These are phyloP conservation scores for Drosophila littoralis DNA, from an alignment of 1,140 invertebrate species.

Conservation along the genomic window DNA sequence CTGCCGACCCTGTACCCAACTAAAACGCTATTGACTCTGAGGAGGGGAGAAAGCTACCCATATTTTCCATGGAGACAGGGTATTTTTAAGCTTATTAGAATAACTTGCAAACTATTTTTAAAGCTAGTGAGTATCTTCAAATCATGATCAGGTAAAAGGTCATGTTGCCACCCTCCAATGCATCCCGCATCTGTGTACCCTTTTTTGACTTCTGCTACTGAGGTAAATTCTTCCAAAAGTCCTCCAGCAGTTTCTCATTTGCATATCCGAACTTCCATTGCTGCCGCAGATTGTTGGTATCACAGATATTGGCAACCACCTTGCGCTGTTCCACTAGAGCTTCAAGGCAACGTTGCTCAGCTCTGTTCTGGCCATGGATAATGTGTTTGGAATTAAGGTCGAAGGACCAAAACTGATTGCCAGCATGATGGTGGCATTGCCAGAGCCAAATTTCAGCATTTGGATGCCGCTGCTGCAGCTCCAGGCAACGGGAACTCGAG, in stretches of 20 bases:
- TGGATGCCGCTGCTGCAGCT: conserved; percentile 89
- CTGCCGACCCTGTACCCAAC: no score
- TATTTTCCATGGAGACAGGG: no score
- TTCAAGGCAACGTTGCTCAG: conserved; percentile 53
- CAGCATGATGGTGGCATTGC: conserved; percentile 91
- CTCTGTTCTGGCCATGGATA: conserved; percentile 38
- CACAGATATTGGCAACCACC: conserved; percentile 42
- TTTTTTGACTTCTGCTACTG: background rate
- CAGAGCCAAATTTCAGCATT: conserved; percentile 91
- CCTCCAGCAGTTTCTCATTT: conserved; percentile 48
- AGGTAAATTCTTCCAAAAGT: conserved; percentile 52
- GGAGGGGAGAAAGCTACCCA: no score
- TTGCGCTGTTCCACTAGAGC: conserved; percentile 12
- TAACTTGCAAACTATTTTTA: no score
- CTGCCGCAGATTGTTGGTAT: conserved; percentile 46
- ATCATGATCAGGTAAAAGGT: no score
- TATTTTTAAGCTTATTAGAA: no score
- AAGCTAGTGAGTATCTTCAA: no score
- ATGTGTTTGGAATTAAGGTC: conserved; percentile 85
- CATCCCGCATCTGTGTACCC: no score
- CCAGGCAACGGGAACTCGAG: conserved; percentile 92
- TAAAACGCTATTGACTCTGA: no score
- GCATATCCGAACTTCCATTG: conserved; percentile 74
- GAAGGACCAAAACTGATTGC: conserved; percentile 97
- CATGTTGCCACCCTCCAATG: no score